phyloP scores from a whole-genome alignment of 2,113 vertebrate genomes.

The Limanda limanda region DNA sequence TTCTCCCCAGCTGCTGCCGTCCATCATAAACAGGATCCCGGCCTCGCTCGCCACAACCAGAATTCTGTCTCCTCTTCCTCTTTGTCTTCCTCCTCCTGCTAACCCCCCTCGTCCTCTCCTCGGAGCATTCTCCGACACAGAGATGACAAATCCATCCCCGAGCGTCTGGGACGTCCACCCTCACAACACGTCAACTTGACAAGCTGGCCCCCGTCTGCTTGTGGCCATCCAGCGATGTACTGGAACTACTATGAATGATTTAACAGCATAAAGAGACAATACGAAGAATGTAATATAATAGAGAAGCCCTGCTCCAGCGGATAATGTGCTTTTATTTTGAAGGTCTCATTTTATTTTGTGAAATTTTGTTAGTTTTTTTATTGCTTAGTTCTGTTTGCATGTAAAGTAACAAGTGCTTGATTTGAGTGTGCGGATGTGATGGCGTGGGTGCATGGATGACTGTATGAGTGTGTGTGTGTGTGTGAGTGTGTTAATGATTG shows the following conservation, averaged over 20 bases:
- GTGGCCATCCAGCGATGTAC: slow-evolving; percentile 67
- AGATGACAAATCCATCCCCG: slow-evolving; percentile 62
- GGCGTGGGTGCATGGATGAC: slow-evolving; percentile 13
- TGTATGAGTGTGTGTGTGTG: slow-evolving; percentile 24
- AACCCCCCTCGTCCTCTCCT: slow-evolving; percentile 52
- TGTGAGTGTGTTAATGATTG: slow-evolving; percentile 37
- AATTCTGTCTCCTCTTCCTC: slow-evolving; percentile 73
- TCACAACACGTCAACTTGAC: slow-evolving; percentile 47
- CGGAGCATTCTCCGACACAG: slow-evolving; percentile 63
- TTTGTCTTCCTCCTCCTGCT: slow-evolving; percentile 61
- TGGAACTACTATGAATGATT: slow-evolving; percentile 66
- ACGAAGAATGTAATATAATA: slow-evolving; percentile 86
- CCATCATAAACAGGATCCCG: slow-evolving; percentile 64
- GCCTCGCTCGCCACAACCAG: slow-evolving; percentile 27
- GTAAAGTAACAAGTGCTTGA: slow-evolving; percentile 74
- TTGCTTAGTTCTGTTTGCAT: slow-evolving; percentile 72
- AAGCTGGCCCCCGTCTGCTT: slow-evolving; percentile 32
- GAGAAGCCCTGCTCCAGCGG: slow-evolving; percentile 78
- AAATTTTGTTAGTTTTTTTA: slow-evolving; percentile 51
- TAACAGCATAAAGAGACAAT: slow-evolving; percentile 68
- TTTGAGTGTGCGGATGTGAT: slow-evolving; percentile 63
- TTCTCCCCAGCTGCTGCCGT: slow-evolving; percentile 70
- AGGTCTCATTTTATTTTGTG: slow-evolving; percentile 64
- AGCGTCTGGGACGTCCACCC: slow-evolving; percentile 34
- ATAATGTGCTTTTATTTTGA: slow-evolving; percentile 73